Evolutionary conservation across 2,797 vertebrate species (phyloP).

Genomic region (Galago senegalensis): DNA sequence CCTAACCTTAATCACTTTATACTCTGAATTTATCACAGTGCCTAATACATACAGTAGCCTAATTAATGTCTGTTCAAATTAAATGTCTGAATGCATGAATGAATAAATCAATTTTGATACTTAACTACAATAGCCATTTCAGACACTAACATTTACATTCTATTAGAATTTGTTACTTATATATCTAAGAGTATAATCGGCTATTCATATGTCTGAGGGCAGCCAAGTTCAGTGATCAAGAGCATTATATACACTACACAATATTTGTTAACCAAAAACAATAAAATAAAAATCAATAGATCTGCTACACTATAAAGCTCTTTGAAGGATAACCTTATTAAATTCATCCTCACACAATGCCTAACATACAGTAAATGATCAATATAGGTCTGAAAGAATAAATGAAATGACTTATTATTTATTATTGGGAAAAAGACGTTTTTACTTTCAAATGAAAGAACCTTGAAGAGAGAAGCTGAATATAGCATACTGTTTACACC

Average conservation of each 20-base stretch:
- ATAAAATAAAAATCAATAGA: neutral
- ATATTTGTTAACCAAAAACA: neutral
- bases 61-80: slow-evolving; percentile 44
- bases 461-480: slow-evolving; percentile 25
- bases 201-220: neutral
- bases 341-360: neutral
- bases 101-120: slow-evolving; percentile 45
- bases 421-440: neutral
- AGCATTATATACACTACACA: neutral
- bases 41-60: neutral
- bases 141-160: slow-evolving; percentile 50
- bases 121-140: slow-evolving; percentile 57
- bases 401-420: slow-evolving; percentile 2
- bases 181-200: slow-evolving; percentile 40
- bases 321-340: slow-evolving; percentile 34
- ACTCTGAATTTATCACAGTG: neutral
- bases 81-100: slow-evolving; percentile 37
- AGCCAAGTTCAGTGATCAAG: slow-evolving; percentile 29
- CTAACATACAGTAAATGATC: slow-evolving; percentile 33
- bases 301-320: slow-evolving; percentile 13
- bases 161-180: slow-evolving; percentile 58
- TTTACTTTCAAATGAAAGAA: slow-evolving; percentile 40
- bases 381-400: neutral
- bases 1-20: neutral
- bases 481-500: neutral